Evolutionary conservation across 2,888 invertebrate genomes (phyloP).

Genomic region (Leucophenga montana): DNA sequence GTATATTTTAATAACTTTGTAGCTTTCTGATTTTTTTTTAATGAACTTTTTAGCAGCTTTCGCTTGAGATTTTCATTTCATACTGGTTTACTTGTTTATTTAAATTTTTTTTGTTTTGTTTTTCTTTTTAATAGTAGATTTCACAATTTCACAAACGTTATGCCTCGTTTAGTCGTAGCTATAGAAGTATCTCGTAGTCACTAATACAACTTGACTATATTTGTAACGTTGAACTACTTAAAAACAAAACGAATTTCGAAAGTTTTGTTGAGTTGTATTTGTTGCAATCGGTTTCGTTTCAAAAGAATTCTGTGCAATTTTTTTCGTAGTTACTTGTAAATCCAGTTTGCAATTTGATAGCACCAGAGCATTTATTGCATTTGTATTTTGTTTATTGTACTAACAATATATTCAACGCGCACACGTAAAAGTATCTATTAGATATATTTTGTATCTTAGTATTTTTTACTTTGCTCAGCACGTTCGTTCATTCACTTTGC

Average conservation of each 20-base stretch:
- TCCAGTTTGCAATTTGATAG: slow-evolving; percentile 55
- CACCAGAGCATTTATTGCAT: slow-evolving; percentile 52
- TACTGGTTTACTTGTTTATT: slow-evolving; percentile 18
- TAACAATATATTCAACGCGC: slow-evolving; percentile 8
- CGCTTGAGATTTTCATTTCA: slow-evolving; percentile 18
- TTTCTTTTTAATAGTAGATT: slow-evolving; percentile 22
- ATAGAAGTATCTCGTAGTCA: slow-evolving; percentile 40
- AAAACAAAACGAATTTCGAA: slow-evolving; percentile 54
- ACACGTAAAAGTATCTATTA: slow-evolving; percentile 31
- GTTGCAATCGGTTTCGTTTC: slow-evolving; percentile 45
- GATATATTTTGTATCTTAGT: slow-evolving; percentile 17
- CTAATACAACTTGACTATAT: slow-evolving; percentile 5
- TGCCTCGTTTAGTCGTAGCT: slow-evolving; percentile 36
- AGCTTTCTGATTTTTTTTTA: slow-evolving; percentile 38
- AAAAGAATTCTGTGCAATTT: slow-evolving; percentile 29
- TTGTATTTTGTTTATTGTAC: slow-evolving; percentile 27
- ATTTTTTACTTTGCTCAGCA: slow-evolving; percentile 16
- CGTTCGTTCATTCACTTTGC: slow-evolving; percentile 39
- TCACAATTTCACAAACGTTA: slow-evolving; percentile 38
- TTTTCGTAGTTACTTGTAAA: slow-evolving; percentile 46
- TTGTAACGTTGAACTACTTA: slow-evolving; percentile 23
- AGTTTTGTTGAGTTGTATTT: slow-evolving; percentile 48
- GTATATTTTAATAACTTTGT: slow-evolving; percentile 42
- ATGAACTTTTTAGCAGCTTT: slow-evolving; percentile 25
- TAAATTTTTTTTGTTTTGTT: slow-evolving; percentile 11